Conservation (phyloP, 2,888 invertebrate species). For the Actias luna region DNA sequence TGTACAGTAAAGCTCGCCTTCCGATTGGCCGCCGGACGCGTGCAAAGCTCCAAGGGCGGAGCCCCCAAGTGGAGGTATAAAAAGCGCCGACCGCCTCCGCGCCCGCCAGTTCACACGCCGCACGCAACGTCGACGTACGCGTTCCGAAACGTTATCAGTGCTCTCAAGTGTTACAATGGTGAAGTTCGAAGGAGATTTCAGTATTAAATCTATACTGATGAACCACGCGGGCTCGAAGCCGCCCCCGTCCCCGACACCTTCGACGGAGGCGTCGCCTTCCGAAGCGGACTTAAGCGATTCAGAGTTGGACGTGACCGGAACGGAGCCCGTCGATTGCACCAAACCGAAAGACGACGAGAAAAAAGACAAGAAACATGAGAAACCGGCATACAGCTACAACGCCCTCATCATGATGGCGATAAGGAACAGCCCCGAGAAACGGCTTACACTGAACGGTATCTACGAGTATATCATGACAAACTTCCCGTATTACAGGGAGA, state of each 20-base stretch:
- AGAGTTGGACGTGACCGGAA: conserved; percentile 89
- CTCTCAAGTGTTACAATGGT: conserved; percentile 58
- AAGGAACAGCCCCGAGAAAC: conserved; percentile 94
- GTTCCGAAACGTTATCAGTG: conserved; percentile 55
- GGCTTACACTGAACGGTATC: conserved; percentile 97
- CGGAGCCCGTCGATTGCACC: conserved; percentile 87
- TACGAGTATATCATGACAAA: conserved; percentile 99
- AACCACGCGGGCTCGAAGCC: conserved; percentile 70
- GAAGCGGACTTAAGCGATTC: conserved; percentile 82
- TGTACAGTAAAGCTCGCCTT: conserved; percentile 65
- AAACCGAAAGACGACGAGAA: conserved; percentile 72
- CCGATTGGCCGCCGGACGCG: conserved; percentile 47
- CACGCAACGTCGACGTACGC: conserved; percentile 64
- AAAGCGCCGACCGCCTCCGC: conserved; percentile 65
- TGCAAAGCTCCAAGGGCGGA: conserved; percentile 58
- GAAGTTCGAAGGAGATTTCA: conserved; percentile 87
- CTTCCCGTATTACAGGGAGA: conserved; percentile 98
- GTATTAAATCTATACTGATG: conserved; percentile 90
- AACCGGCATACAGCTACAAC: conserved; percentile 99
- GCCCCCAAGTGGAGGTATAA: conserved; percentile 52
- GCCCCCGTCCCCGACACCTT: conserved; percentile 69
- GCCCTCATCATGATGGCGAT: conserved; percentile 99
- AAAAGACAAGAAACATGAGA: conserved; percentile 88
- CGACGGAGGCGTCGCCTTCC: conserved; percentile 60
- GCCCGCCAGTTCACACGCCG: conserved; percentile 68